These are phyloP conservation scores for Urocolius indicus DNA, from an alignment of 2,113 vertebrate genomes.

Conservation along the genomic window DNA sequence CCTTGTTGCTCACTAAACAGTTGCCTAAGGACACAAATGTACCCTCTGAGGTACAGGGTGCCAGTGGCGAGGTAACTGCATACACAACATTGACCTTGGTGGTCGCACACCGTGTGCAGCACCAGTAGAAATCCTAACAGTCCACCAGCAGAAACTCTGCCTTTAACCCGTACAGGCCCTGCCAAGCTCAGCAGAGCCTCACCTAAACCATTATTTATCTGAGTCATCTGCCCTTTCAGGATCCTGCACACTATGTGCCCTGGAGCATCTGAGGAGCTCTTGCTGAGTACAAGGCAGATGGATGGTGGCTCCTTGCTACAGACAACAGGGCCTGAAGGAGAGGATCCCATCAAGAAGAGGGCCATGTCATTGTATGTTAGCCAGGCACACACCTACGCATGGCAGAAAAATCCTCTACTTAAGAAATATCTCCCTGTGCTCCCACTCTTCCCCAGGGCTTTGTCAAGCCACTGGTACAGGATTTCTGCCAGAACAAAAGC, in stretches of 20 bases:
- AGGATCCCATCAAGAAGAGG: background rate
- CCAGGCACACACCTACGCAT: background rate
- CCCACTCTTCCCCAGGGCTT: background rate
- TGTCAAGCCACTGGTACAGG: background rate
- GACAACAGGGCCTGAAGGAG: background rate
- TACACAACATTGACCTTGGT: background rate
- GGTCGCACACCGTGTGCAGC: background rate
- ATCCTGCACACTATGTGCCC: accelerated
- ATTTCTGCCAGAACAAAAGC: background rate
- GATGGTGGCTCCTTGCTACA: accelerated
- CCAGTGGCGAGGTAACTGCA: background rate
- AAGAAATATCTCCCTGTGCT: background rate
- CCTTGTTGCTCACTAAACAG: conserved; percentile 8
- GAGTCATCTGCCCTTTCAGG: background rate
- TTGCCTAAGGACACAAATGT: conserved; percentile 41
- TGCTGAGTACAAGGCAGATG: accelerated
- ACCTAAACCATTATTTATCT: background rate
- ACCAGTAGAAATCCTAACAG: background rate
- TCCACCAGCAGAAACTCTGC: background rate
- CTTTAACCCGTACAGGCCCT: background rate
- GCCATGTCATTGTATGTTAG: background rate
- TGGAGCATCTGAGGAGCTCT: background rate
- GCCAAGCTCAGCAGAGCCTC: background rate
- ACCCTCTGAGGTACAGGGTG: background rate
- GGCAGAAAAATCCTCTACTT: background rate